A percentile compares a stretch with the other conserved stretches of the same genome.
phyloP scores from a whole-genome alignment of 92 coral and sea anemone genomes.

The Epizoanthus illoricatus region DNA sequence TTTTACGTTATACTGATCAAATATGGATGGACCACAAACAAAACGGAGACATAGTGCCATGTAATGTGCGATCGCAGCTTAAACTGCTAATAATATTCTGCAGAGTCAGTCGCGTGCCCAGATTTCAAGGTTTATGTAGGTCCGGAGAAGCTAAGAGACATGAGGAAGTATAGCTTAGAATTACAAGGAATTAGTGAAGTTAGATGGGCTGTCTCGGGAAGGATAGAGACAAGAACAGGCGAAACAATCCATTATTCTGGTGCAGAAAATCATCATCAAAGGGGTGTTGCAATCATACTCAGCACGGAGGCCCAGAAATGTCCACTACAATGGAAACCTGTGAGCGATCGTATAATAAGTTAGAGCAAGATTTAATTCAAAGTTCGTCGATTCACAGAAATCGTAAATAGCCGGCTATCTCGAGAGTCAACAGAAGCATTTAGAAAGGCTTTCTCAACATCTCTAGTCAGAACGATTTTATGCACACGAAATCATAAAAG shows the following conservation, averaged over 20 bases:
- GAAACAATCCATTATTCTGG: conserved; percentile 3
- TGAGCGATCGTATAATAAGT: conserved; percentile 5
- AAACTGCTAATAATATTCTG: too few species aligned
- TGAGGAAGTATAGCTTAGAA: too few species aligned
- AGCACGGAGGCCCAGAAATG: neutral
- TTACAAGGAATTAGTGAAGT: conserved; percentile 26
- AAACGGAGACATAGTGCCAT: too few species aligned
- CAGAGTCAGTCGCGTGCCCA: too few species aligned
- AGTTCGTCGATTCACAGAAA: too few species aligned
- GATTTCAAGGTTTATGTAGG: too few species aligned
- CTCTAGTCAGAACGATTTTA: neutral
- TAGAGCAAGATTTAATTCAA: too few species aligned
- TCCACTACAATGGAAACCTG: conserved; percentile 21
- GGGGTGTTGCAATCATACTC: conserved; percentile 23
- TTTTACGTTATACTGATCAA: too few species aligned
- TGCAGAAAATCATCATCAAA: conserved; percentile 24
- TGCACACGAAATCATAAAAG: conserved; percentile 5
- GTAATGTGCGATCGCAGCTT: too few species aligned
- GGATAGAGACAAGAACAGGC: conserved; percentile 11
- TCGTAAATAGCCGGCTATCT: conserved; percentile 3
- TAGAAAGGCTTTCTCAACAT: conserved; percentile 13
- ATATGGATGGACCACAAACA: too few species aligned
- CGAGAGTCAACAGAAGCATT: conserved; percentile 9
- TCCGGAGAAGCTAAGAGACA: too few species aligned
- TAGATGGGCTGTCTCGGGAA: conserved; percentile 23